A percentile compares a stretch with the other conserved stretches of the same genome.
phyloP scores from a whole-genome alignment of 2,888 invertebrate species.

The Troglohyphantes excavatus region DNA sequence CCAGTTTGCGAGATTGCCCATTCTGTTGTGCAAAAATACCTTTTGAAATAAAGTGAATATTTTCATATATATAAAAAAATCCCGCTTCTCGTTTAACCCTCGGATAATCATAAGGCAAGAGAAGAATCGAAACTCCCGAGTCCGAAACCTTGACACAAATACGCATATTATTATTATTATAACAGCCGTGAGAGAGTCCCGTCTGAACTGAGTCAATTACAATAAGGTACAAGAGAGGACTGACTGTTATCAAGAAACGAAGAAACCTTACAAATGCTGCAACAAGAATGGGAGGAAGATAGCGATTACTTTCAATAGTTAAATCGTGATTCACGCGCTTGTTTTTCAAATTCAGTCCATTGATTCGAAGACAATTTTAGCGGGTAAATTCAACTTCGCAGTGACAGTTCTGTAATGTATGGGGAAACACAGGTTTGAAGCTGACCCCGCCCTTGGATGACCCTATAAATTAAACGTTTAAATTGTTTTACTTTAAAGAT shows the following conservation, averaged over 20 bases:
- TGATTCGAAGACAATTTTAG: background rate
- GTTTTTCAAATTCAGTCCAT: background rate
- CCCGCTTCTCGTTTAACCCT: slow-evolving; percentile 17
- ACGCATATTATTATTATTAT: slow-evolving; percentile 21
- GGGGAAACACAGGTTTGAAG: too few relatives aligned
- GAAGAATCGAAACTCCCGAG: slow-evolving; percentile 1
- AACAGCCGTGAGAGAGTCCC: slow-evolving; percentile 9
- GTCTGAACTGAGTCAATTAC: background rate
- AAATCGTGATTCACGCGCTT: slow-evolving; percentile 3
- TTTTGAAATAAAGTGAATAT: background rate
- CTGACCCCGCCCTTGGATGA: too few relatives aligned
- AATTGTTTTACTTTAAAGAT: too few relatives aligned
- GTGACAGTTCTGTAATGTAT: too few relatives aligned
- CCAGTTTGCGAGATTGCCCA: background rate
- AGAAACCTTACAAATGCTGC: background rate
- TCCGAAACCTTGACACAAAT: slow-evolving; percentile 33
- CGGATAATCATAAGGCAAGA: background rate
- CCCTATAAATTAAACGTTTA: too few relatives aligned
- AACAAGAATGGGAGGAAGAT: background rate
- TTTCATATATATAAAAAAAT: background rate
- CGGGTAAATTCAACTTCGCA: background rate
- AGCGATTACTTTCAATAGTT: background rate
- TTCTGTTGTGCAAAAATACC: slow-evolving; percentile 15
- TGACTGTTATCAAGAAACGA: background rate
- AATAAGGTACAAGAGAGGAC: background rate